A percentile compares a stretch with the other conserved stretches of the same genome.
Evolutionary conservation across 1,140 invertebrate genomes (phyloP).

Genomic region (Liolophura sinensis): DNA sequence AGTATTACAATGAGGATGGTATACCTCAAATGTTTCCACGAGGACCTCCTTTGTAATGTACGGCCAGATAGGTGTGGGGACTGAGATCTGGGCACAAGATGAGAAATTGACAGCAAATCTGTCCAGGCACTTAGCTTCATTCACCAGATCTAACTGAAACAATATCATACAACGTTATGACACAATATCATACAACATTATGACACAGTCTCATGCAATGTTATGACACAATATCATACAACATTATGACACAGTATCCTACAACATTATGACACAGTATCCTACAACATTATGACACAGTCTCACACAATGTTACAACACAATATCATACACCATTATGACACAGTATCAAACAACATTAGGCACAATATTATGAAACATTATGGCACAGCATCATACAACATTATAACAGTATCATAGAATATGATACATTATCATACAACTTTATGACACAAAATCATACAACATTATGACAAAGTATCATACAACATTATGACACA

Average conservation of each 20-base stretch:
- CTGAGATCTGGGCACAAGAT: slow-evolving; percentile 42
- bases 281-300: too few species aligned
- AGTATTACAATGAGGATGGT: neutral
- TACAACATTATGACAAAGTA: too few species aligned
- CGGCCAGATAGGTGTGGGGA: slow-evolving; percentile 55
- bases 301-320: neutral
- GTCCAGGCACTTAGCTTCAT: slow-evolving; percentile 58
- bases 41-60: slow-evolving; percentile 54
- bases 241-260: slow-evolving; percentile 31
- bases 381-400: too few species aligned
- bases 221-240: too few species aligned
- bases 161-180: neutral
- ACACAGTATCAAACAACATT: too few species aligned
- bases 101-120: slow-evolving; percentile 60
- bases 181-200: too few species aligned
- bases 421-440: too few species aligned
- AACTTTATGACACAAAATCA: too few species aligned
- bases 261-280: neutral
- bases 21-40: slow-evolving; percentile 62
- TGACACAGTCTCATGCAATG: slow-evolving; percentile 23
- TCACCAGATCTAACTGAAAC: slow-evolving; percentile 54
- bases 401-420: too few species aligned
- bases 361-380: too few species aligned
- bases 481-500: too few species aligned
- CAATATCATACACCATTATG: too few species aligned